Base-by-base conservation (phyloP, 2,113 vertebrate genomes). In the Coptodon bakossiorum region DNA sequence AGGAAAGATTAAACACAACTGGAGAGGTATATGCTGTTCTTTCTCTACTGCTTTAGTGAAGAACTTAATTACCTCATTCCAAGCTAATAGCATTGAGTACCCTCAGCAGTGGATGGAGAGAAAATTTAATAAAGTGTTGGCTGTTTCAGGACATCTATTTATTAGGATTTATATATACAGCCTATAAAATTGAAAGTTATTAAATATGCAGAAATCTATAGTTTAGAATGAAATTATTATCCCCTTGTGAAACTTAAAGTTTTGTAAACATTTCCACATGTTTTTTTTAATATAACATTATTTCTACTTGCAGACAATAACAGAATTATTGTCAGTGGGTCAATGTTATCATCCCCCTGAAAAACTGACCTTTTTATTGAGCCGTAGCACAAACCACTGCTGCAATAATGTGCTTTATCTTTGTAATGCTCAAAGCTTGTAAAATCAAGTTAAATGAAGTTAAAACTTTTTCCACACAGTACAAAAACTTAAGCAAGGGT, bases 31-130 rank as follows among this genome's bases (percentile, higher is more conserved):
- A 34, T 14, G 19, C 36, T 66, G 57, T 76, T 80, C 11, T 63
- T 82, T 87, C 45, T 31, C 34, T 2, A 24, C 68, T 61, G 80
- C 81, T 86, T 81, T 61, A 31, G 43, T 31, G n/a, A 29, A 86
- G 71, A 81, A 86, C 29, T 45, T 86, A 91, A 92, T 89, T 84
- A 87, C 53, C 79, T 85, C 84, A 53, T 87, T 81, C 81, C 22
- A 22, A 71, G 84, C 36, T 90, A 88, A 91, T 68, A 84, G 82
- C 68, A 48, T 53, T 17, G 57, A 91, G 22, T 17, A 81, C 22
- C 73, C 36, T 88, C 83, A 27, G 88, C 13, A 83, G n/a, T 5
- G 24, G 19, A 63, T 48, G n/a, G 43, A 85, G 81, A 24, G 82
- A 82, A 81, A 81, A 86, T 82, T 59, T 66, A 31, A 78, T 79